These are phyloP conservation scores for Branchipolynoe longqiensis DNA, from an alignment of 2,888 invertebrate species.

Conservation along the genomic window DNA sequence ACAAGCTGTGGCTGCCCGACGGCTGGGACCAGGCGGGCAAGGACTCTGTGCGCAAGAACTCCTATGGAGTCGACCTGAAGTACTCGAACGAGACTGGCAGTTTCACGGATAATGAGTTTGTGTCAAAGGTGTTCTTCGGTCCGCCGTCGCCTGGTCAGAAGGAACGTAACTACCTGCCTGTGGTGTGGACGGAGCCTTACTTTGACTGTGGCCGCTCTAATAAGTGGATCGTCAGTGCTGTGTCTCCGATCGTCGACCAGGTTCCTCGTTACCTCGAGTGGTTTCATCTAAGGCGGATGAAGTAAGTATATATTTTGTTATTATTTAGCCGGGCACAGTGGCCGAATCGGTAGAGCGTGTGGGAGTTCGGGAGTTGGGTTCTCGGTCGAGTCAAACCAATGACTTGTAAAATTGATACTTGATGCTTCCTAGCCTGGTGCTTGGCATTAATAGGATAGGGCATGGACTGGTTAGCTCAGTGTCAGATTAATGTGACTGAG, in stretches of 20 bases:
- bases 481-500: too few relatives aligned
- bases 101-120: constrained; percentile 74
- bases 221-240: constrained; percentile 96
- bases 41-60: constrained; percentile 71
- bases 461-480: too few relatives aligned
- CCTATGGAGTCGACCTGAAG: constrained; percentile 78
- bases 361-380: too few relatives aligned
- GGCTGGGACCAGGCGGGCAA: constrained; percentile 88
- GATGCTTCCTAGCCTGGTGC: too few relatives aligned
- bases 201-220: constrained; percentile 97
- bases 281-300: constrained; percentile 78
- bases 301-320: constrained; percentile 68
- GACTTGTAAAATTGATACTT: too few relatives aligned
- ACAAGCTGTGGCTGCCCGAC: constrained; percentile 94
- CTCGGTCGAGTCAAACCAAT: too few relatives aligned
- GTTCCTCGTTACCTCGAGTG: constrained; percentile 86
- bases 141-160: constrained; percentile 80
- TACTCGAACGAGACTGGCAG: constrained; percentile 79
- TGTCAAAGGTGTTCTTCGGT: constrained; percentile 78
- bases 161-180: constrained; percentile 87
- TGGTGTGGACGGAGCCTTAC: constrained; percentile 96
- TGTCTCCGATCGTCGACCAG: constrained; percentile 96
- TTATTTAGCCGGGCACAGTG: too few relatives aligned
- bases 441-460: too few relatives aligned
- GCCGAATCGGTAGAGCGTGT: too few relatives aligned